Conservation (phyloP, 2,113 vertebrate species). For the Rhinoptilus africanus region DNA sequence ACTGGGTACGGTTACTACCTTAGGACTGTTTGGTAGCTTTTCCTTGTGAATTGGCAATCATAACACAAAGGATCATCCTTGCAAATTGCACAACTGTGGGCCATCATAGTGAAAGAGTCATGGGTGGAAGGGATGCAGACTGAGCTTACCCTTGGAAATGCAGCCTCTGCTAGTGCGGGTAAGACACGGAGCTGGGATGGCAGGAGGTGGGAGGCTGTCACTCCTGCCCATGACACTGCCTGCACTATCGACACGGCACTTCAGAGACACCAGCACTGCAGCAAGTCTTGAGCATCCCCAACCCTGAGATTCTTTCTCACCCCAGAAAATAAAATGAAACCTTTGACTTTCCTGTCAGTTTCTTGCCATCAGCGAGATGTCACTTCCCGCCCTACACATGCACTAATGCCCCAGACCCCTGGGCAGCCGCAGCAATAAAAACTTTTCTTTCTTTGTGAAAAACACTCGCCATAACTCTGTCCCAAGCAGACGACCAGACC, state of each 20-base stretch:
- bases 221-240: background rate
- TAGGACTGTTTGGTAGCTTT: background rate
- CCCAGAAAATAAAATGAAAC: background rate
- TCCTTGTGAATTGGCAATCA: background rate
- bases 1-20: background rate
- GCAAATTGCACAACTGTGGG: background rate
- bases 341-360: background rate
- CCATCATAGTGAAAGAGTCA: background rate
- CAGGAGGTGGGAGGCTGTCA: background rate
- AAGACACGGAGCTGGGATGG: background rate
- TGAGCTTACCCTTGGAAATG: background rate
- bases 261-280: background rate
- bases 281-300: background rate
- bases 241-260: rapidly evolving
- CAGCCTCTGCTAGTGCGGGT: background rate
- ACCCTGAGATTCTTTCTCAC: background rate
- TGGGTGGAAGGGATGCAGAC: background rate
- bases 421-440: background rate
- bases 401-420: background rate
- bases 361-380: background rate
- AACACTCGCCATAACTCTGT: background rate
- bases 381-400: background rate
- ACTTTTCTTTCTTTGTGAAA: background rate
- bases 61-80: background rate
- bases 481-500: background rate